A percentile compares a stretch with the other conserved stretches of the same genome.
Evolutionary conservation across 1,140 invertebrate genomes (phyloP).

Genomic region (Hypothenemus hampei): DNA sequence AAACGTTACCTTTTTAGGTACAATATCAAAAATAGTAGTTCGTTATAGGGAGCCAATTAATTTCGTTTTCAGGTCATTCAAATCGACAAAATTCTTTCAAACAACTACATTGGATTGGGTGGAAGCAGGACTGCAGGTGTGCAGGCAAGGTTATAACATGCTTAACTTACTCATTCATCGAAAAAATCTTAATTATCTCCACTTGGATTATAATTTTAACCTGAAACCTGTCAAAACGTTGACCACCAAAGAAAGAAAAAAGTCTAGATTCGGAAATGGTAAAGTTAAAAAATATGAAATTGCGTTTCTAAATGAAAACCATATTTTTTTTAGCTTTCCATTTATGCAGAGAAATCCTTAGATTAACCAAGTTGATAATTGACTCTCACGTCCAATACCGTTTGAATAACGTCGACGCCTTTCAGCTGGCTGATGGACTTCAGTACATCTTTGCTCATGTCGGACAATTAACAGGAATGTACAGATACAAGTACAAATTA

Average conservation of each 20-base stretch:
- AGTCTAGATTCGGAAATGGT: constrained; percentile 98
- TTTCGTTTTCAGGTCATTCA: constrained; percentile 77
- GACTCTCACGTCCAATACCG: constrained; percentile 99
- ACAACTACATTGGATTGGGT: constrained; percentile 99
- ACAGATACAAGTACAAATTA: constrained; percentile 98
- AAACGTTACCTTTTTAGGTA: constrained; percentile 87
- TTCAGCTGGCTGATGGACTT: constrained; percentile 96
- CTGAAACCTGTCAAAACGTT: constrained; percentile 99
- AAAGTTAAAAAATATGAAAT: no score
- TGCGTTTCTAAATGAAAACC: neutral
- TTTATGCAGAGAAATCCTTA: constrained; percentile 95
- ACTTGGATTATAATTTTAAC: constrained; percentile 99
- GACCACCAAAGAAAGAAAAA: constrained; percentile 99
- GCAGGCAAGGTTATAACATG: constrained; percentile 99
- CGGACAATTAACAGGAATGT: constrained; percentile 99
- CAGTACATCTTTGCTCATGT: constrained; percentile 99
- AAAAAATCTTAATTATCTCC: constrained; percentile 98
- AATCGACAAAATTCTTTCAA: constrained; percentile 99
- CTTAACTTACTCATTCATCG: constrained; percentile 97
- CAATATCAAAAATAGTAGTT: neutral
- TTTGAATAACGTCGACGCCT: constrained; percentile 98
- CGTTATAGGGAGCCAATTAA: neutral
- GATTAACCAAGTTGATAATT: constrained; percentile 96
- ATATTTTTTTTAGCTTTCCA: constrained; percentile 77
- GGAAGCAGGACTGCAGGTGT: constrained; percentile 96